These are phyloP conservation scores for Melanotaenia boesemani DNA, from an alignment of 2,797 vertebrate species.

Conservation along the genomic window DNA sequence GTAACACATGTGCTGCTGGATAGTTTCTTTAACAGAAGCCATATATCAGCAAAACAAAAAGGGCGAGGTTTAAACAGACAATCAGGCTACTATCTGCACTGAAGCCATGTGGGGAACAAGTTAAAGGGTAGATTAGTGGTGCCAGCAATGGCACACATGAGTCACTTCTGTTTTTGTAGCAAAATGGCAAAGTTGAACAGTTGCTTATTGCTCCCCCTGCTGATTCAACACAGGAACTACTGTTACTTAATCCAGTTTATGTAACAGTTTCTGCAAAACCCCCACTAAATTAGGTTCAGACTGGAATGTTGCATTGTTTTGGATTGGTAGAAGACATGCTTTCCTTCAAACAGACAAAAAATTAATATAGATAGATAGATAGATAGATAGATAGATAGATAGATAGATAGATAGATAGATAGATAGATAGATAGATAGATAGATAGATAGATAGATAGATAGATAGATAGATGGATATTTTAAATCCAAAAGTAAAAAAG, in stretches of 20 bases:
- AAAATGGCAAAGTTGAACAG: conserved; percentile 10
- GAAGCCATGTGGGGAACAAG: conserved; percentile 33
- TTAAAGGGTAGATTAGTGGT: conserved; percentile 42
- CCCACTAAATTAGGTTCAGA: conserved; percentile 1
- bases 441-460: too few relatives aligned
- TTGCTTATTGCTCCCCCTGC: conserved; percentile 60
- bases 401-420: too few relatives aligned
- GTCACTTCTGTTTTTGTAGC: conserved; percentile 51
- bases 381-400: too few relatives aligned
- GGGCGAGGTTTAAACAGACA: conserved; percentile 3
- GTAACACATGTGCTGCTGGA: conserved; percentile 61
- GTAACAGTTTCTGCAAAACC: conserved; percentile 11
- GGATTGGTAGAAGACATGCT: conserved; percentile 4
- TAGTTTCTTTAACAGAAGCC: conserved; percentile 9
- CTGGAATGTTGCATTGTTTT: not conserved
- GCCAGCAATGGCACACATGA: conserved; percentile 70
- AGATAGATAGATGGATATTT: too few relatives aligned
- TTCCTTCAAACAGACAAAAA: not conserved
- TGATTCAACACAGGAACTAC: conserved; percentile 37
- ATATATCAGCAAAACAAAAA: conserved; percentile 22
- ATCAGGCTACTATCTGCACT: conserved; percentile 33
- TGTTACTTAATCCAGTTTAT: conserved; percentile 24
- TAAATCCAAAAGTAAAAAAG: too few relatives aligned
- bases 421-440: too few relatives aligned
- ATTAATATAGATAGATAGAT: too few relatives aligned